Conservation (phyloP, 2,888 invertebrate genomes). For the Schizotus pectinicornis region DNA sequence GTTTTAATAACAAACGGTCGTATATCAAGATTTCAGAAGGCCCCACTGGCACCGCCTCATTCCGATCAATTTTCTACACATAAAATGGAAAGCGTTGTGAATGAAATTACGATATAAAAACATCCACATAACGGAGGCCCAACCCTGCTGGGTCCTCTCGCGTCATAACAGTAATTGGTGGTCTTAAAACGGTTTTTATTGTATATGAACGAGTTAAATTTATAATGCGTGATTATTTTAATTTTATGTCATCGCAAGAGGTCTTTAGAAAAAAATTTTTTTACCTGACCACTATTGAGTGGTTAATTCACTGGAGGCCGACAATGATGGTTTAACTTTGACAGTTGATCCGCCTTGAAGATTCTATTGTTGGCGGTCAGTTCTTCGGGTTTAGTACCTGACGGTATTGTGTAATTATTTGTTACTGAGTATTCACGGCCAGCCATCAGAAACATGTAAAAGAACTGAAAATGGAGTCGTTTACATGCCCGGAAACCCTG, state of each 20-base stretch:
- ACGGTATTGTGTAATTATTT: constrained; percentile 18
- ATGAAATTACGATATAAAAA: too few relatives aligned
- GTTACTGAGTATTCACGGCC: constrained; percentile 22
- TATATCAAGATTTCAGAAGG: constrained; percentile 22
- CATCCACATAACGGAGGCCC: not conserved
- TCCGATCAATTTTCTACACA: constrained; percentile 17
- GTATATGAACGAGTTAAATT: too few relatives aligned
- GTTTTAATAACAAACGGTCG: constrained; percentile 27
- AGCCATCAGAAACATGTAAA: constrained; percentile 10
- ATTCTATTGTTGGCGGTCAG: constrained; percentile 21
- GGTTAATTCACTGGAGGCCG: constrained; percentile 13
- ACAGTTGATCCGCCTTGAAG: constrained; percentile 20
- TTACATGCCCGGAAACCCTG: constrained; percentile 18
- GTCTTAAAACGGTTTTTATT: too few relatives aligned
- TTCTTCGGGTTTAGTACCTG: constrained; percentile 13
- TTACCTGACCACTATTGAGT: constrained; percentile 2
- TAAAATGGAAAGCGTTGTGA: too few relatives aligned
- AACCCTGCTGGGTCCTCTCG: not conserved
- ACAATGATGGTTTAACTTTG: constrained; percentile 6
- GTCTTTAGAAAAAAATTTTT: too few relatives aligned
- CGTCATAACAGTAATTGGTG: too few relatives aligned
- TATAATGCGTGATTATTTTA: too few relatives aligned
- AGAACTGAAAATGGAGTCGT: constrained; percentile 20
- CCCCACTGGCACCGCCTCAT: constrained; percentile 13
- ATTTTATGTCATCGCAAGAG: too few relatives aligned